Conservation (phyloP, 2,888 invertebrate species). For the Hydrotaea cyrtoneurina region DNA sequence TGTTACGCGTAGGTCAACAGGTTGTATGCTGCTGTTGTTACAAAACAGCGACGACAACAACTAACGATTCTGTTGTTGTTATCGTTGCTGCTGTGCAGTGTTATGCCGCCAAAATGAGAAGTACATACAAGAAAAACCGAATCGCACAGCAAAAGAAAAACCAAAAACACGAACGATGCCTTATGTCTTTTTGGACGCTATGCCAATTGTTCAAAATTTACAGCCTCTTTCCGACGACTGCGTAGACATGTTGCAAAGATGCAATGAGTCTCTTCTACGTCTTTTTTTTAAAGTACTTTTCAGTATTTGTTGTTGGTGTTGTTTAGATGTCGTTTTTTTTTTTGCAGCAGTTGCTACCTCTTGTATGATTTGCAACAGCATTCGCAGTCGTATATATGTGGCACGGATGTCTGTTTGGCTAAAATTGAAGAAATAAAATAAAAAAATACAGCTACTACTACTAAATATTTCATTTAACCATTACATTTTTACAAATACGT, state of each 20-base stretch:
- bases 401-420: conserved; percentile 13
- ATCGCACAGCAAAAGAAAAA: conserved; percentile 5
- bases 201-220: conserved; percentile 67
- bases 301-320: conserved; percentile 37
- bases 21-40: conserved; percentile 71
- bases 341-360: conserved; percentile 13
- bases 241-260: conserved; percentile 30
- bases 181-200: conserved; percentile 63
- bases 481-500: conserved; percentile 35
- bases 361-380: conserved; percentile 54
- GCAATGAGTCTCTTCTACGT: not conserved
- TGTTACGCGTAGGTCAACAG: conserved; percentile 74
- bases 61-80: conserved; percentile 50
- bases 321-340: no score
- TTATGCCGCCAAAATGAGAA: conserved; percentile 62
- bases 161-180: conserved; percentile 45
- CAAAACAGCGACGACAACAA: conserved; percentile 62
- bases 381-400: conserved; percentile 41
- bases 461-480: conserved; percentile 53
- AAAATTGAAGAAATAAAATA: not conserved
- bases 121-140: conserved; percentile 43
- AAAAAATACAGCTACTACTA: conserved; percentile 27
- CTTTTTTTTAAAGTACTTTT: conserved; percentile 6
- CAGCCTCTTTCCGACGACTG: conserved; percentile 3
- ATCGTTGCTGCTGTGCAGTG: conserved; percentile 62